A percentile compares a stretch with the other conserved stretches of the same genome.
phyloP scores from a whole-genome alignment of 2,888 invertebrate genomes.

The Tenthredo mesomela region DNA sequence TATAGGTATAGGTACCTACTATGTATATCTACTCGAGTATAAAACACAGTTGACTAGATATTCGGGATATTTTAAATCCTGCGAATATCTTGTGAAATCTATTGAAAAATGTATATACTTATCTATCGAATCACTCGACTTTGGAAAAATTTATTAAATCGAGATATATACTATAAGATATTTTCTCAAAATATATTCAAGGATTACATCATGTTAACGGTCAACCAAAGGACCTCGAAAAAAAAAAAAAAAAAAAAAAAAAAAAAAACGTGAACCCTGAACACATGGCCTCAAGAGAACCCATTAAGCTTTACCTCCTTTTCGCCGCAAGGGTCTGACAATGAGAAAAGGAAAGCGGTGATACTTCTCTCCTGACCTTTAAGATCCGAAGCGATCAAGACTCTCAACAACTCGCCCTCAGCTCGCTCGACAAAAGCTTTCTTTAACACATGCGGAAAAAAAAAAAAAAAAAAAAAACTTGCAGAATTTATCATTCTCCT shows the following conservation, averaged over 20 bases:
- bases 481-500: not conserved
- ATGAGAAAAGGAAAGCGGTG: conserved; percentile 38
- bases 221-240: not conserved
- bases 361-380: conserved; percentile 22
- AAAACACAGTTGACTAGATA: not conserved
- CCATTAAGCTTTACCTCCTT: conserved; percentile 24
- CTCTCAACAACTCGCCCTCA: conserved; percentile 31
- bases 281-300: conserved; percentile 23
- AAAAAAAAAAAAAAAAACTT: not conserved
- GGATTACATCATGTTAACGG: conserved; percentile 1
- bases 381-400: conserved; percentile 36
- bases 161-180: not conserved
- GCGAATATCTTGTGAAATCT: not conserved
- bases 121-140: not conserved
- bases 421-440: not conserved
- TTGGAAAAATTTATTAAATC: not conserved
- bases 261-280: not conserved
- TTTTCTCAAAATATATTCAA: not conserved
- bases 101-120: not conserved
- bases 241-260: no score
- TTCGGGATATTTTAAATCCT: not conserved
- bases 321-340: conserved; percentile 30
- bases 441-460: not conserved
- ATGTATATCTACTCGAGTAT: not conserved
- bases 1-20: no score